These are phyloP conservation scores for Eleutherodactylus coqui DNA, from an alignment of 2,797 vertebrate genomes.

Conservation along the genomic window DNA sequence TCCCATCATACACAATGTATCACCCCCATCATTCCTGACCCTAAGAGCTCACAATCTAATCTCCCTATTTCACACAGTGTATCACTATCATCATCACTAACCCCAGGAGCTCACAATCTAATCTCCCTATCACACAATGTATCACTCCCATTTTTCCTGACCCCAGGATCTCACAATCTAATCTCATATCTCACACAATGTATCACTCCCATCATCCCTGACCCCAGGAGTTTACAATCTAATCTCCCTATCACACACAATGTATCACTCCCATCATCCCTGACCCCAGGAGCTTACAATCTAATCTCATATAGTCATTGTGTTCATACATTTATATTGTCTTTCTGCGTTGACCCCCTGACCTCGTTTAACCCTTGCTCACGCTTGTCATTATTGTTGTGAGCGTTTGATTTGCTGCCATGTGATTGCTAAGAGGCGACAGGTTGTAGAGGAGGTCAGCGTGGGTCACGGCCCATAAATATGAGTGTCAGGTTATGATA, in stretches of 20 bases:
- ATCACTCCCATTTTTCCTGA: slow-evolving; percentile 16
- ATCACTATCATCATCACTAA: slow-evolving; percentile 2
- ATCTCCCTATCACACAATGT: not conserved
- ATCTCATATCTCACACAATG: too few relatives aligned
- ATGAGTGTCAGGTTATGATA: not conserved
- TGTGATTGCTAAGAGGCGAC: not conserved
- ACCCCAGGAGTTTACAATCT: too few relatives aligned
- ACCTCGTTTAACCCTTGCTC: slow-evolving; percentile 2
- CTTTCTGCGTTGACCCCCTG: not conserved
- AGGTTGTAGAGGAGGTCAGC: not conserved
- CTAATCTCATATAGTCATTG: too few relatives aligned
- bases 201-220: too few relatives aligned
- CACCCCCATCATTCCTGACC: not conserved
- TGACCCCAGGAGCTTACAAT: too few relatives aligned
- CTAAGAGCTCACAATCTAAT: slow-evolving; percentile 4
- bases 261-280: too few relatives aligned
- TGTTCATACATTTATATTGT: too few relatives aligned
- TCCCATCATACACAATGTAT: not conserved
- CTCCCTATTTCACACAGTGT: not conserved
- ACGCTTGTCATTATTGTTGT: not conserved
- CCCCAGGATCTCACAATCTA: too few relatives aligned
- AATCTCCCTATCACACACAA: too few relatives aligned
- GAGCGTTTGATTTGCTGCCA: not conserved
- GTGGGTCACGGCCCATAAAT: not conserved
- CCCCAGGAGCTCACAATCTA: not conserved